Evolutionary conservation across 2,888 invertebrate genomes (phyloP), one percentile per base, ranked within the genome.

Genomic region (Polietes domitor): DNA sequence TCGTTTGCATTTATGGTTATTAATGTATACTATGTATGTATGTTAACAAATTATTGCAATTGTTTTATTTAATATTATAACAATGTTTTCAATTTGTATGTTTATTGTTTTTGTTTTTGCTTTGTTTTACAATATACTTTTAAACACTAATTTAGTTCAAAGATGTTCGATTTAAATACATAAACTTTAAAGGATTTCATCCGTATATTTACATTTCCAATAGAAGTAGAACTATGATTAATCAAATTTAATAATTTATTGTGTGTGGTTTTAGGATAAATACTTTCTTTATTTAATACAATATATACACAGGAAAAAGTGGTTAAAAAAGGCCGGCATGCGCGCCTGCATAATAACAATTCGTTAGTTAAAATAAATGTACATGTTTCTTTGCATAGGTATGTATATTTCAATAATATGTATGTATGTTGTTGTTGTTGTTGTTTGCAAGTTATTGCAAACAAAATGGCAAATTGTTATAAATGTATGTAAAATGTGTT

Each of bases 271-370:
- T n/a, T n/a, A 28, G 12, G 12, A 37, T 53, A 32, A 53, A 37
- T 53, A 53, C 24, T 61, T 32, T 43, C 37, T n/a, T n/a, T n/a
- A n/a, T 77, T 65, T 41, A 65, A 55, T 71, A 82, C 58, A 75
- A 78, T 55, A 71, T 72, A 43, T 47, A 47, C 77, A 75, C 50
- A 78, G 41, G 71, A 78, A 55, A 37, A 37, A 37, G 12, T 9
- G 37, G 12, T 37, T 37, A 7, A 37, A 37, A 73, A 70, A 70
- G 71, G 37, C 70, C 32, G 32, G 73, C n/a, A 58, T 70, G 32
- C 32, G 37, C 37, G 37, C 37, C 37, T 74, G 37, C 1, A 76
- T 19, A 1, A 19, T 26, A 58, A 61, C 61, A 32, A 61, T 61
- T 61, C 24, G 28, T 61, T 47, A 32, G n/a, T 28, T 28, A 47